Conservation (phyloP, 2,113 vertebrate species). For the Oxyruncus cristatus region DNA sequence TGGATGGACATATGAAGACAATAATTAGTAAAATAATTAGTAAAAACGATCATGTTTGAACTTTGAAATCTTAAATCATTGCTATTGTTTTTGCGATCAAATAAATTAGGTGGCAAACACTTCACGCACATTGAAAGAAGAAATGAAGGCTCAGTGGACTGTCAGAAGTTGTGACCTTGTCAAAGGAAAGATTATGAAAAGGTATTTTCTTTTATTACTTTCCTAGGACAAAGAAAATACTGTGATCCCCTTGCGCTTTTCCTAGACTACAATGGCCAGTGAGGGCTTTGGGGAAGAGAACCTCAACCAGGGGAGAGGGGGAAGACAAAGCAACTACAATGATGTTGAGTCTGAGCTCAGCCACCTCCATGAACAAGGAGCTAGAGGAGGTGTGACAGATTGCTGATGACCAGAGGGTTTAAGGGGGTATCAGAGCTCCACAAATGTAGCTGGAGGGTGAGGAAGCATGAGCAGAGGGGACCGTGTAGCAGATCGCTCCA, state of each 20-base stretch:
- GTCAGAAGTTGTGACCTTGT: background rate
- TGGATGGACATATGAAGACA: background rate
- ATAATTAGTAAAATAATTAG: background rate
- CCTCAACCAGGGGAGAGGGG: background rate
- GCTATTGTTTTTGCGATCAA: background rate
- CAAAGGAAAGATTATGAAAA: background rate
- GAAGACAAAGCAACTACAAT: background rate
- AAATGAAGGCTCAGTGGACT: background rate
- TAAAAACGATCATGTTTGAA: background rate
- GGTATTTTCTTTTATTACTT: background rate
- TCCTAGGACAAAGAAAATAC: background rate
- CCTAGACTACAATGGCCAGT: background rate
- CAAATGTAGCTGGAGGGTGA: background rate
- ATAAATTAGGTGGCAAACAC: background rate
- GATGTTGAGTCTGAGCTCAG: background rate
- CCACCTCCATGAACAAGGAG: accelerated
- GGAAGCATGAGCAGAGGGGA: background rate
- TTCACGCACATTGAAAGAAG: background rate
- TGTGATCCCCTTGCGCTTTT: background rate
- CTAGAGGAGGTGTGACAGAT: background rate
- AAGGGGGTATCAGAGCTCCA: background rate
- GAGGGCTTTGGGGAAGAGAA: background rate
- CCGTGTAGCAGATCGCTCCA: background rate
- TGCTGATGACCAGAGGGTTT: background rate
- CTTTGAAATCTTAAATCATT: background rate